Base-by-base conservation (phyloP, 2,113 vertebrate genomes). In the Pluvialis apricaria region DNA sequence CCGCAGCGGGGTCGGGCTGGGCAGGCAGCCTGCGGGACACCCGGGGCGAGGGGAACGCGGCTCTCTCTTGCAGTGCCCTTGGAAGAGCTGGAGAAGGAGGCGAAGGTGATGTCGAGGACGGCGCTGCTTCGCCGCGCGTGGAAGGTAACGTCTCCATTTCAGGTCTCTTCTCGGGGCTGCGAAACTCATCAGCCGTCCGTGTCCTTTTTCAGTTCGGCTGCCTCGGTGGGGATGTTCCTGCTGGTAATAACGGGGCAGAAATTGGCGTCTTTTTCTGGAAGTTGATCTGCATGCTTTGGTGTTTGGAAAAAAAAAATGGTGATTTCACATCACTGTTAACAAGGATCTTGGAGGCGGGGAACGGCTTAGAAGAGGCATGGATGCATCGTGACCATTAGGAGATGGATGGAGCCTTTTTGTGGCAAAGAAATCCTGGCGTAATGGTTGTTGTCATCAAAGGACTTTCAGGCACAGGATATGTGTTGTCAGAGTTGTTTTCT, bases 141-240 rank as follows among this genome's bases (percentile, higher is more conserved):
- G 98, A 98, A 98, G 98, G 98, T 98, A 98, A 82, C 21, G 29
- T n/a, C 24, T 78, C 14, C 22, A 1, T 64, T 57, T 42, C 61
- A 25, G 26, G 61, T 54, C 31, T 81, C 21, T 52, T 42, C 49
- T 45, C 22, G n/a, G 15, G 49, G 28, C 42, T 38, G 75, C 29
- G 40, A 15, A 19, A 60, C 44, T 13, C 32, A 24, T 29, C 9
- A 12, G 2, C n/a, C 5, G 0, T 45, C 62, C 42, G n/a, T 31
- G 70, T 14, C 13, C 52, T 17, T 75, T 36, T 72, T 40, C 61
- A 15, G 22, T 76, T 44, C 61, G 13, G 22, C 57, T 64, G 52
- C 28, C 21, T 62, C 13, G 3, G 12, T 60, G 2, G 17, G 16
- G 22, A 2, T 54, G 47, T 32, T 76, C 36, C 11, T 32, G 13